phyloP scores from a whole-genome alignment of 2,888 invertebrate species.

The Oligia fasciuncula region DNA sequence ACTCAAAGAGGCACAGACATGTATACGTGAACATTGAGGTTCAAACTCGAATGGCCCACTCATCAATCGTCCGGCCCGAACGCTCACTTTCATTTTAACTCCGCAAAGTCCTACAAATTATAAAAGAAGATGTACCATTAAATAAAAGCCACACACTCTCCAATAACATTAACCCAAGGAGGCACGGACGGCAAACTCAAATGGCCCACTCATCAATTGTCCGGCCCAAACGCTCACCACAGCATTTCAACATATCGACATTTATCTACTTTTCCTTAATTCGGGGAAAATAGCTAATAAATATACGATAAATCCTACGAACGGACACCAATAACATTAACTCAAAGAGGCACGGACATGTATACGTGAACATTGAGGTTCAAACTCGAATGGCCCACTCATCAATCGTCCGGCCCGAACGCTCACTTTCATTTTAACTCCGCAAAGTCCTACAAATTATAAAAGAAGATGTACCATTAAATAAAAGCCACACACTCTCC shows the following conservation, averaged over 20 bases:
- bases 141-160: conserved; percentile 8
- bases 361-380: conserved; percentile 59
- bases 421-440: conserved; percentile 68
- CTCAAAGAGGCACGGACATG: conserved; percentile 44
- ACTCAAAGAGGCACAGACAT: conserved; percentile 45
- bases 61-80: no score
- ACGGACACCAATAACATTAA: conserved; percentile 29
- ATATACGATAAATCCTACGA: not conserved
- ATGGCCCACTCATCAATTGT: conserved; percentile 75
- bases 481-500: conserved; percentile 21
- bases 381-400: conserved; percentile 68
- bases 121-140: no score
- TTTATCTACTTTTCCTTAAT: not conserved
- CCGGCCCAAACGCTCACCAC: not conserved
- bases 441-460: no score
- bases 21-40: no score
- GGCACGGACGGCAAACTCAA: conserved; percentile 54
- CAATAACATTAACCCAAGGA: conserved; percentile 40
- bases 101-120: no score
- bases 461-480: not conserved
- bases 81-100: no score
- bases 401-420: conserved; percentile 71
- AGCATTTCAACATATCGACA: not conserved
- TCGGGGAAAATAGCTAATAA: not conserved
- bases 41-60: no score